Evolutionary conservation across 1,140 invertebrate species (phyloP), one percentile per base, ranked within the genome.

Genomic region (Lucilia sericata): DNA sequence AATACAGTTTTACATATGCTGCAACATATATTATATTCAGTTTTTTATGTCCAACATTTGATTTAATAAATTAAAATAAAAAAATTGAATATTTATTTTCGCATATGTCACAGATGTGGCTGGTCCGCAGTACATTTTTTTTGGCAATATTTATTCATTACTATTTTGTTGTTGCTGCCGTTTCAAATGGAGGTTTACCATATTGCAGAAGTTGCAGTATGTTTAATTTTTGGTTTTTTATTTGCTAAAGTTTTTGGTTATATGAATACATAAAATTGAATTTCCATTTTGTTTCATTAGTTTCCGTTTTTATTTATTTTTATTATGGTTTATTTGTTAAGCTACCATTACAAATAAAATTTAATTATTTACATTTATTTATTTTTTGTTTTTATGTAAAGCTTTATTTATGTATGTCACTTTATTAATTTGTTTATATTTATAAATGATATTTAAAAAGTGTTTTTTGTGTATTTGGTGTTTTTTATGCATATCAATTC

Each of bases 401-500:
- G 21, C 21, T 10, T 2, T 70, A 21, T 70, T 21, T 70, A 21
- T 21, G 21, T 70, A 70, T 70, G 65, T 21, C 65, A 70, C 10
- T 70, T 70, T 21, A 70, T 70, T 70, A 25, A 70, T 21, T 70
- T 70, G 65, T 70, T 25, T 70, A 12, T 70, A 70, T 70, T 70
- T 70, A 70, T 70, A n/a, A 70, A 21, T 70, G 65, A 60, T 2
- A 60, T n/a, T n/a, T 14, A 60, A 60, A 60, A 60, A 60, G 7
- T 7, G 55, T 14, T n/a, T 60, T 42, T 42, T 42, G 42, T 10
- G 5, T 42, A 42, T 7, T 42, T 42, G 5, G 5, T 42, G n/a
- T 42, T 42, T 42, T 10, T 42, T 7, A 42, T 42, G 51, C 51
- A 14, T 12, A 55, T 12, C 12, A 55, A 2, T 55, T 55, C 14